A percentile compares a stretch with the other conserved stretches of the same genome.
phyloP scores from a whole-genome alignment of 2,113 vertebrate genomes.

The Chloropsis hardwickii region DNA sequence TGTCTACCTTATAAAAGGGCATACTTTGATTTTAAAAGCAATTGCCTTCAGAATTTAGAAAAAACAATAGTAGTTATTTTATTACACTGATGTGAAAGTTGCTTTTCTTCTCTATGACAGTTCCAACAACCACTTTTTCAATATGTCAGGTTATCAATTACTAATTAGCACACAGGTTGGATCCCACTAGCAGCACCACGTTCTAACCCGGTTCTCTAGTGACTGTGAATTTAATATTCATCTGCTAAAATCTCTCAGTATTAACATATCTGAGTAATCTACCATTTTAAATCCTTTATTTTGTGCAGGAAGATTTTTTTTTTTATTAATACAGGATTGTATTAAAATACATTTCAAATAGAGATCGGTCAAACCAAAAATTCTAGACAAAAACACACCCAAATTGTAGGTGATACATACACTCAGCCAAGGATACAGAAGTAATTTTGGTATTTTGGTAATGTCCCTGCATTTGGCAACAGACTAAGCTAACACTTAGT shows the following conservation, averaged over 20 bases:
- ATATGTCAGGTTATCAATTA: background rate
- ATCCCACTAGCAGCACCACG: background rate
- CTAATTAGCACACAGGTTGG: background rate
- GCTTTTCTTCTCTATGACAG: background rate
- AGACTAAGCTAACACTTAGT: background rate
- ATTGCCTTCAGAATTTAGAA: background rate
- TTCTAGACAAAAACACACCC: background rate
- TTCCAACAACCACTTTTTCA: background rate
- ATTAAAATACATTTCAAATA: background rate
- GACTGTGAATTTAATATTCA: background rate
- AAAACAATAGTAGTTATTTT: background rate
- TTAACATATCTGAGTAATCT: background rate
- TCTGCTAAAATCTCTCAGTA: background rate
- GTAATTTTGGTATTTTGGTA: background rate
- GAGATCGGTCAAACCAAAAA: background rate
- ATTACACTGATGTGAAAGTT: background rate
- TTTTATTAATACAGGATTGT: background rate
- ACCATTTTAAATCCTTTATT: background rate
- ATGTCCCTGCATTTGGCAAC: background rate
- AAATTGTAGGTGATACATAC: background rate
- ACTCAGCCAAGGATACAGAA: background rate
- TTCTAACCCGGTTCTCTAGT: background rate
- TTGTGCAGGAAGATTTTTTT: background rate
- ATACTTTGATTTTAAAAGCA: background rate
- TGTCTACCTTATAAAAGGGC: background rate